Conservation (phyloP, 2,888 invertebrate species). For the Agrilus biguttatus region DNA sequence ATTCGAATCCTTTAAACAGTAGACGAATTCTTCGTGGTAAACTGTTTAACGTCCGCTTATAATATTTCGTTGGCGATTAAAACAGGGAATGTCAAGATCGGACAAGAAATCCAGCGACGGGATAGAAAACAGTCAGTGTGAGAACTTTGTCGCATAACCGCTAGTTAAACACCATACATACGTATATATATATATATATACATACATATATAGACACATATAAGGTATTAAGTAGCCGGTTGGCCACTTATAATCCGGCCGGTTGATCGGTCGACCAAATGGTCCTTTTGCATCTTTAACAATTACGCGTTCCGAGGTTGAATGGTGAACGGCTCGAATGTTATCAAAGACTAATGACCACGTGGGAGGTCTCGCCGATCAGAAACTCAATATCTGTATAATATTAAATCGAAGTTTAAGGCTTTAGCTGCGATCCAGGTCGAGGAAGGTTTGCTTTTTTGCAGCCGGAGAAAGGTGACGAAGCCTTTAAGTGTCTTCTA, state of each 20-base stretch:
- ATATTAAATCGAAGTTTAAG: no score
- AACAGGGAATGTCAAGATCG: constrained; percentile 7
- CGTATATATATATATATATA: no score
- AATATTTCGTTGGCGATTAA: no score
- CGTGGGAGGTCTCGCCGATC: constrained; percentile 27
- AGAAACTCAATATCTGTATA: constrained; percentile 23
- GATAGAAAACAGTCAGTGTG: constrained; percentile 13
- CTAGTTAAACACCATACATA: constrained; percentile 14
- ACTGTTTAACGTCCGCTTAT: no score
- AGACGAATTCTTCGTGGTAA: no score
- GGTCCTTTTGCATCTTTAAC: not conserved
- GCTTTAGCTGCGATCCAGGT: no score
- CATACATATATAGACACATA: constrained; percentile 3
- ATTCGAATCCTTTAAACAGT: no score
- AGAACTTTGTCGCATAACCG: constrained; percentile 19
- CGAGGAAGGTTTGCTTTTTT: no score
- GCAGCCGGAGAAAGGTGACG: no score
- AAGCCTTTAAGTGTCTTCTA: no score
- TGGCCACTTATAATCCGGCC: constrained; percentile 9
- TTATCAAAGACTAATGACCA: constrained; percentile 9
- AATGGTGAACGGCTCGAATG: constrained; percentile 1
- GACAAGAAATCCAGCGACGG: constrained; percentile 6
- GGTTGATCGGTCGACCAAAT: constrained; percentile 1
- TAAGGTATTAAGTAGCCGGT: constrained; percentile 18
- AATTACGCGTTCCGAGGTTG: constrained; percentile 3